phyloP scores from a whole-genome alignment of 1,140 invertebrate genomes.

The Oscheius sp. region DNA sequence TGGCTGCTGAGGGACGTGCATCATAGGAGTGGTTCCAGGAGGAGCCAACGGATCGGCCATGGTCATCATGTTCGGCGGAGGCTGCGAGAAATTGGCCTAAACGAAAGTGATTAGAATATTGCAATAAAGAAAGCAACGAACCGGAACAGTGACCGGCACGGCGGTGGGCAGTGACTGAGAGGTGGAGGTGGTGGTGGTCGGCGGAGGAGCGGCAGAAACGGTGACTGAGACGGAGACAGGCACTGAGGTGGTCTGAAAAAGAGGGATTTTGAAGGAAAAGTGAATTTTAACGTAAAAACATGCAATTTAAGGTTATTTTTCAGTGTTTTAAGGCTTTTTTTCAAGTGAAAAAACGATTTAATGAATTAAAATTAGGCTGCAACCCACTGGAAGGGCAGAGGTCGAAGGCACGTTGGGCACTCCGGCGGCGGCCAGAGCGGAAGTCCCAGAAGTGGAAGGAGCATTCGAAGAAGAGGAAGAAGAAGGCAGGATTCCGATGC shows the following conservation, averaged over 20 bases:
- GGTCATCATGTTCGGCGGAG: not conserved
- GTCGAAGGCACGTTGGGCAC: not conserved
- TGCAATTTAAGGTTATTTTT: too few relatives aligned
- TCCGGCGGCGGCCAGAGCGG: not conserved
- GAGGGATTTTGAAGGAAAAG: not conserved
- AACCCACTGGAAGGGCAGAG: not conserved
- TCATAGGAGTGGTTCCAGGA: not conserved
- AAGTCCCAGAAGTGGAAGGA: not conserved
- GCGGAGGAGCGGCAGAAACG: not conserved
- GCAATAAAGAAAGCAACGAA: not conserved
- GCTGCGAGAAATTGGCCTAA: slow-evolving; percentile 7
- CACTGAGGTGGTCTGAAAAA: not conserved
- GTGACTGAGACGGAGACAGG: too few relatives aligned
- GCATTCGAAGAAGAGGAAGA: not conserved
- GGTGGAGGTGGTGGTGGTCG: not conserved
- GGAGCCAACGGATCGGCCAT: slow-evolving; percentile 8
- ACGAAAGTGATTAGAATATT: not conserved
- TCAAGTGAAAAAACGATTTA: too few relatives aligned
- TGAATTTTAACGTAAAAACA: too few relatives aligned
- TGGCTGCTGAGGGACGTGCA: not conserved
- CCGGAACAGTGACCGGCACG: not conserved
- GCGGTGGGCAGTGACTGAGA: not conserved
- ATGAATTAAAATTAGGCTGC: too few relatives aligned
- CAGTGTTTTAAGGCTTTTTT: too few relatives aligned
- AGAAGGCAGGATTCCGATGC: slow-evolving; percentile 10